A percentile compares a stretch with the other conserved stretches of the same genome.
These are phyloP conservation scores for Fragum whitleyi DNA, from an alignment of 2,888 invertebrate species.

Conservation along the genomic window DNA sequence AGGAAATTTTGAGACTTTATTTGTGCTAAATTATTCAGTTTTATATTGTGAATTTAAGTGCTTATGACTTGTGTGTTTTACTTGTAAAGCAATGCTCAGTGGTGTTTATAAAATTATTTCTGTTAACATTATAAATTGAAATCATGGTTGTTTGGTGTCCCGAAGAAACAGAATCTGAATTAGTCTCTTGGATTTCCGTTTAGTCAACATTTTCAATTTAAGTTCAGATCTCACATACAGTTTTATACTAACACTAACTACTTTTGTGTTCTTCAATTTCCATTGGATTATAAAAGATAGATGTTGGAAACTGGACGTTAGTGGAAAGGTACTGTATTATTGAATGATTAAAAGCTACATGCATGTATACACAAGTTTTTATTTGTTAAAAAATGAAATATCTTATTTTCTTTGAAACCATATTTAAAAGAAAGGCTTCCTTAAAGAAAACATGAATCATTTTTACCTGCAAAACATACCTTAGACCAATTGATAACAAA, in stretches of 20 bases:
- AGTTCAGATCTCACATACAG: neutral
- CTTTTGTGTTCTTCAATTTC: neutral
- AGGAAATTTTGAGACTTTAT: neutral
- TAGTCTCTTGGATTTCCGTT: conserved; percentile 54
- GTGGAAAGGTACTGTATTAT: neutral
- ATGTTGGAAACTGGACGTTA: neutral
- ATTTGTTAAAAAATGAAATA: no score
- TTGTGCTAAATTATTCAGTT: neutral
- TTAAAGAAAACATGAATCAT: no score
- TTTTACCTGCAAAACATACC: no score
- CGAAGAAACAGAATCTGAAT: conserved; percentile 16
- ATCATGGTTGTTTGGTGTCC: conserved; percentile 52
- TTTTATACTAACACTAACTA: neutral
- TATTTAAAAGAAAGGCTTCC: no score
- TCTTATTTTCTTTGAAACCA: no score
- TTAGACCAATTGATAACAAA: no score
- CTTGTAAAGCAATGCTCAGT: neutral
- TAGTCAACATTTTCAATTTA: conserved; percentile 11
- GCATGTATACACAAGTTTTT: no score
- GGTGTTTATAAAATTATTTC: neutral
- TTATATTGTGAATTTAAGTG: no score
- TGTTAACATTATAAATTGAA: neutral
- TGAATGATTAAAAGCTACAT: no score
- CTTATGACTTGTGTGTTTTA: neutral
- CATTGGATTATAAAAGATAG: neutral